These are phyloP conservation scores for Probaryconus sp. DNA, from an alignment of 1,140 invertebrate species.

Conservation along the genomic window DNA sequence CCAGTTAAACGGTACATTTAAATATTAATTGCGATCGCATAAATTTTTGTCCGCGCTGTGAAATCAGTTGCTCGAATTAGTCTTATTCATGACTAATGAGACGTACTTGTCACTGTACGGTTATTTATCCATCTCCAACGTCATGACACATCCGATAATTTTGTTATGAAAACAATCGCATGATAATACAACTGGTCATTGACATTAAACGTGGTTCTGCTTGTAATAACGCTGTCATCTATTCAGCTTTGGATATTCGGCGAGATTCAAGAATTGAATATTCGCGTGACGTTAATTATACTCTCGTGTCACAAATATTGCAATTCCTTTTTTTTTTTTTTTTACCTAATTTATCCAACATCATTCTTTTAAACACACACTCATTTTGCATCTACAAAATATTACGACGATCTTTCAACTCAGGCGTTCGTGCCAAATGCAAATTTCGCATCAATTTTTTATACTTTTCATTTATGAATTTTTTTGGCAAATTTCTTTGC, in stretches of 20 bases:
- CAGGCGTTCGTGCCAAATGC: too few species aligned
- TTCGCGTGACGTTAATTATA: constrained; percentile 65
- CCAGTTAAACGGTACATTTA: constrained; percentile 46
- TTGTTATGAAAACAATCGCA: constrained; percentile 64
- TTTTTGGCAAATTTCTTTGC: too few species aligned
- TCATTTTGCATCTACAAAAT: too few species aligned
- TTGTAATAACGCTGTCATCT: constrained; percentile 39
- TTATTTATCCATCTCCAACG: constrained; percentile 55
- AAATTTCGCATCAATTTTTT: too few species aligned
- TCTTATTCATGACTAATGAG: constrained; percentile 50
- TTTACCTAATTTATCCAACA: constrained; percentile 40
- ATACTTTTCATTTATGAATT: too few species aligned
- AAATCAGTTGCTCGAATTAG: constrained; percentile 57
- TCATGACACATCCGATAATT: constrained; percentile 67
- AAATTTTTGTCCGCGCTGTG: constrained; percentile 45
- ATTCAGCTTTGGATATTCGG: constrained; percentile 44
- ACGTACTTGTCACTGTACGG: constrained; percentile 48
- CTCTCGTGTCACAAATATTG: constrained; percentile 51
- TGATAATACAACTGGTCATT: constrained; percentile 60
- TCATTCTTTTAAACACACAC: too few species aligned
- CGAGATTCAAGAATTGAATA: constrained; percentile 41
- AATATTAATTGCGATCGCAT: constrained; percentile 57
- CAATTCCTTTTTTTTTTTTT: constrained; percentile 28
- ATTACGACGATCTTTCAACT: too few species aligned
- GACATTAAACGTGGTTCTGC: constrained; percentile 52